Evolutionary conservation across 2,888 invertebrate genomes (phyloP).

Genomic region (Temnothorax ravouxi): DNA sequence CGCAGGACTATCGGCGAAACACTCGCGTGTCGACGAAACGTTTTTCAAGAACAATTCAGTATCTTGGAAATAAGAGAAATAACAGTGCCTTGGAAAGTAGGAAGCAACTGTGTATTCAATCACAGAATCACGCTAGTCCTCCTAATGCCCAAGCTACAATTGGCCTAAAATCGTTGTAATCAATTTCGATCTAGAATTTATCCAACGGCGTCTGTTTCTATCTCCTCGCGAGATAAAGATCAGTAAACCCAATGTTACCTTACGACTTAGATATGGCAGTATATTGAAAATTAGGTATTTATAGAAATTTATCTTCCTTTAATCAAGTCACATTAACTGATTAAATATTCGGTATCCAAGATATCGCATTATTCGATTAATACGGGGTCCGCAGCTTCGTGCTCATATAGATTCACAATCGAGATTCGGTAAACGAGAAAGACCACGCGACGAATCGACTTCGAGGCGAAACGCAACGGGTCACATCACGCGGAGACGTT

Average conservation of each 20-base stretch:
- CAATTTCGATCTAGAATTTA: conserved; percentile 14
- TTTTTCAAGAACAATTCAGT: conserved; percentile 26
- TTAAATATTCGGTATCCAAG: conserved; percentile 9
- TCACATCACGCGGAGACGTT: conserved; percentile 8
- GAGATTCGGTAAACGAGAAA: not conserved
- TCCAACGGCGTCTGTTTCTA: not conserved
- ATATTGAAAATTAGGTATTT: not conserved
- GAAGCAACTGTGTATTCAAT: not conserved
- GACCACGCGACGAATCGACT: not conserved
- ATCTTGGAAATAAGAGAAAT: conserved; percentile 26
- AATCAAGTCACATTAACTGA: not conserved
- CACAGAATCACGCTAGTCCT: not conserved
- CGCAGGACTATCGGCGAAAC: not conserved
- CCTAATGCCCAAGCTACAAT: not conserved
- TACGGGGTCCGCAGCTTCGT: conserved; percentile 2
- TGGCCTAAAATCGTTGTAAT: not conserved
- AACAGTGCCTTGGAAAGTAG: not conserved
- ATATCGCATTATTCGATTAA: conserved; percentile 13
- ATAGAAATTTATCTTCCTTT: not conserved
- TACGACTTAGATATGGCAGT: not conserved
- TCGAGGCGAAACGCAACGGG: conserved; percentile 1
- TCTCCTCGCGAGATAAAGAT: not conserved
- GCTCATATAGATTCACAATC: conserved; percentile 15
- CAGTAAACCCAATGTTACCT: not conserved
- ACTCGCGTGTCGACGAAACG: not conserved